These are phyloP conservation scores for Anastrepha ludens DNA, from an alignment of 1,140 invertebrate genomes.

Conservation along the genomic window DNA sequence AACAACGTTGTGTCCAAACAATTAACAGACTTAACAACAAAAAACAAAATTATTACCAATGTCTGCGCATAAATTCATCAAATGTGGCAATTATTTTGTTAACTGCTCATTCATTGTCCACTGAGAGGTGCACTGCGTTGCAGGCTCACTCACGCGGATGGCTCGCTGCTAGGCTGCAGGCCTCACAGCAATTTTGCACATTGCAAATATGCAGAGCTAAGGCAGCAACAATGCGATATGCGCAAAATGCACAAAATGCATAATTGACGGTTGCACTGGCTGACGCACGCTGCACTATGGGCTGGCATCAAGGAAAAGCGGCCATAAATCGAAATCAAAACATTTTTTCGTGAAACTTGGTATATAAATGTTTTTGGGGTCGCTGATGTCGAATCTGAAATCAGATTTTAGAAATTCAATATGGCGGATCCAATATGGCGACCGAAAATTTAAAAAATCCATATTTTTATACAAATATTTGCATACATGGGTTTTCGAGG, in stretches of 20 bases:
- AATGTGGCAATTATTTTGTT: slow-evolving; percentile 52
- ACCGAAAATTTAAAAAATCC: too few species aligned
- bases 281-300: not conserved
- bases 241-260: slow-evolving; percentile 54
- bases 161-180: slow-evolving; percentile 10
- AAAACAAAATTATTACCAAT: slow-evolving; percentile 43
- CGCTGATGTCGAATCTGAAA: too few species aligned
- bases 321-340: too few species aligned
- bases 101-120: slow-evolving; percentile 46
- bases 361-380: too few species aligned
- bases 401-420: too few species aligned
- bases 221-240: slow-evolving; percentile 1
- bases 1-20: not conserved
- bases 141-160: not conserved
- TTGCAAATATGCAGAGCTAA: not conserved
- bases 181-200: slow-evolving; percentile 21
- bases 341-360: too few species aligned
- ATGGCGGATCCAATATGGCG: too few species aligned
- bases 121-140: not conserved
- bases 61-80: slow-evolving; percentile 55
- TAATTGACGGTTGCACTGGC: slow-evolving; percentile 54
- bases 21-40: not conserved
- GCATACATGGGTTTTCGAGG: too few species aligned
- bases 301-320: too few species aligned
- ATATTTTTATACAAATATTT: too few species aligned